Evolutionary conservation across 2,888 invertebrate species (phyloP), one percentile per base, ranked within the genome.

Genomic region (Epinotia bilunana): DNA sequence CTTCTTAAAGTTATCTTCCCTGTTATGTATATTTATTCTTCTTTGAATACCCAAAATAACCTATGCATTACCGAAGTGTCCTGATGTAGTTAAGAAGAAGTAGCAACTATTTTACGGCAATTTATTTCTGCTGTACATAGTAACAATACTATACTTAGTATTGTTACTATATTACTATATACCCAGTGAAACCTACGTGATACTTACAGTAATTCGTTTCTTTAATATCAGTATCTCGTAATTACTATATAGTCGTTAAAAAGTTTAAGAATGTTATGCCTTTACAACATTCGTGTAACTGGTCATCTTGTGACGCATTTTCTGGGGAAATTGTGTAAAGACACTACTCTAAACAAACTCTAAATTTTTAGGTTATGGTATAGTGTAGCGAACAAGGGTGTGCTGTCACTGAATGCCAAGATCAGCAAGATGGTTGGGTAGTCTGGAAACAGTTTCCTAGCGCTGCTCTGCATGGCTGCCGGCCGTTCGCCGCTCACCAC

Each of bases 401-500:
- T 23, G 49, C 23, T 67, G 33, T 64, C 63, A 60, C 53, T 73
- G 64, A 63, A 70, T 58, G 81, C 83, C 58, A 85, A 78, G 60
- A 86, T 78, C 60, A 88, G 73, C 11, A 89, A 68, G 55, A 87
- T 74, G 18, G 85, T 76, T 4, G 83, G 79, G 58, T 85, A 46
- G 12, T 83, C 77, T 9, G 90, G 88, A 12, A 86, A 79, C 43
- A 83, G 78, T 76, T 84, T 86, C 16, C 80, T 80, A 3, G 88
- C 86, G 75, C 81, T 77, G 78, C 94, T 94, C 82, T 95, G 95
- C 95, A 95, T 95, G 39, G 95, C 95, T 55, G 95, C 95, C 73
- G 95, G 95, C 74, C 95, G 93, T 87, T 95, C 96, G 86, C 97
- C 97, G 88, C 97, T 97, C 83, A 97, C 96, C 80, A 97, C 97